Evolutionary conservation across 2,797 vertebrate species (phyloP), one percentile per base, ranked within the genome.

Genomic region (Kryptopterus vitreolus): DNA sequence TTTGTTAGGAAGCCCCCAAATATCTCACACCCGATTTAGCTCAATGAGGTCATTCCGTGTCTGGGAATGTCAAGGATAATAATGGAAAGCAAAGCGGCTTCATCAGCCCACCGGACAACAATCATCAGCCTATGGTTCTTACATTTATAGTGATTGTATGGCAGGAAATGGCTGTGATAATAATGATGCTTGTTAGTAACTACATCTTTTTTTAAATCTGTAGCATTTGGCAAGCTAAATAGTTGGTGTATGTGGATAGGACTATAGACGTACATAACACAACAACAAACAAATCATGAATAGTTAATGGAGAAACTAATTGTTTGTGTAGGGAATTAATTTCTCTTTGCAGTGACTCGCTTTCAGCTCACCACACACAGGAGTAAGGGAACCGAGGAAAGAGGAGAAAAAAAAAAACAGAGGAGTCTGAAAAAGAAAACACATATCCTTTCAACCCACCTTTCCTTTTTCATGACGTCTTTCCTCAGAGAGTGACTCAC

Each of bases 1-100:
- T 87, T 87, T 81, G 79, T 87, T 74, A 79, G 76, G 81, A 81
- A 85, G 83, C 78, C 72, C 52, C 78, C 77, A 69, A 68, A 81
- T 61, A 10, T 62, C 82, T 76, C 33, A 76, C 43, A 5, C 77
- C 48, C 24, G 10, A 69, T 85, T 82, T 69, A 72, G 83, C 68
- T 57, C 75, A 78, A 58, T 46, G 75, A 83, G 65, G n/a, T 59
- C 55, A 65, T 33, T 71, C 55, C 63, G 77, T 52, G 81, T 61
- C 57, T 75, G 59, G 66, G 55, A 77, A 81, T 53, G 53, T 75
- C 57, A 58, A 76, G 77, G 80, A 77, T 82, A 69, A 79, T 84
- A 84, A 87, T 83, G 84, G 66, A 77, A 84, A 76, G 57, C 84
- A 82, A 78, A 78, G 43, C 61, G 53, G 35, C 26, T 76, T 76